Evolutionary conservation across 1,140 invertebrate genomes (phyloP).

Genomic region (Drosophila setifemur): DNA sequence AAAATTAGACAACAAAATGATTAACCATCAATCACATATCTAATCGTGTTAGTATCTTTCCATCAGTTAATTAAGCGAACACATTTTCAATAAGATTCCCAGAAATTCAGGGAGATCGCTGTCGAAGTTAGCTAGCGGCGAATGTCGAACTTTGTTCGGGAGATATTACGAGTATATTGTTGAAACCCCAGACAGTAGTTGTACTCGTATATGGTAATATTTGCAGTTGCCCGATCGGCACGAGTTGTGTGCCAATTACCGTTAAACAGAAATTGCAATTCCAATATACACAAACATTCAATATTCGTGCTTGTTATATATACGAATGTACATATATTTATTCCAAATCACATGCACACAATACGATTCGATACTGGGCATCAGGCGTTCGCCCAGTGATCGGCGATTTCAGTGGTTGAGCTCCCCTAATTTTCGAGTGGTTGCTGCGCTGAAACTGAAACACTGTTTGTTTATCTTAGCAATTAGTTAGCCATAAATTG

Average conservation of each 20-base stretch:
- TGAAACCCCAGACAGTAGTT: neutral
- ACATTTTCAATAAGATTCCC: neutral
- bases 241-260: conserved; percentile 62
- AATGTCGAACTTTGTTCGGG: conserved; percentile 12
- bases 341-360: conserved; percentile 47
- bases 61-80: neutral
- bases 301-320: neutral
- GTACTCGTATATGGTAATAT: conserved; percentile 32
- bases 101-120: neutral
- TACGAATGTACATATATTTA: conserved; percentile 6
- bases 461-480: conserved; percentile 47
- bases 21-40: neutral
- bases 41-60: neutral
- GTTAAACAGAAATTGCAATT: conserved; percentile 49
- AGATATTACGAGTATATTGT: neutral
- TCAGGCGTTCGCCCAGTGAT: conserved; percentile 1
- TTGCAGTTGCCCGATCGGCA: conserved; percentile 38
- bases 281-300: conserved; percentile 13
- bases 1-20: neutral
- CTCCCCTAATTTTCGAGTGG: neutral
- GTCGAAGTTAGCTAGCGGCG: neutral
- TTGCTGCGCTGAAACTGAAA: conserved; percentile 4
- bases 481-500: conserved; percentile 53
- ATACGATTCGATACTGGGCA: neutral
- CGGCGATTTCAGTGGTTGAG: neutral